phyloP scores from a whole-genome alignment of 2,113 vertebrate genomes.

The Prunella himalayana region DNA sequence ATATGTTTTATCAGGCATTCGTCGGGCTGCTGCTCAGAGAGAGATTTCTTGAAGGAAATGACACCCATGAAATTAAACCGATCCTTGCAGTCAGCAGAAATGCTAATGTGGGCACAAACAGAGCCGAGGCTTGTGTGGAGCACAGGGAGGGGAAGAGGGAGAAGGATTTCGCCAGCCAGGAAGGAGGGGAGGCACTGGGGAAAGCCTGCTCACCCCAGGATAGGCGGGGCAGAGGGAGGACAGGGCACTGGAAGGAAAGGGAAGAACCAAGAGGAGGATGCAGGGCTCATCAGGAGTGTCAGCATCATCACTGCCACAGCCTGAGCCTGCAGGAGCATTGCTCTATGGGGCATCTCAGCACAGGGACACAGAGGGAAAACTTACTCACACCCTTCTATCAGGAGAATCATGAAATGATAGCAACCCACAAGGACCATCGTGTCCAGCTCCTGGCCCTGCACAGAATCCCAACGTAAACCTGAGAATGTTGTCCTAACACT shows the following conservation, averaged over 20 bases:
- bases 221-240: neutral
- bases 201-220: neutral
- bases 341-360: neutral
- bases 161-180: neutral
- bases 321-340: neutral
- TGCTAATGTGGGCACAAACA: conserved; percentile 72
- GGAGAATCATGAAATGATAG: neutral
- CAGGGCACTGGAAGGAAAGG: neutral
- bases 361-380: neutral
- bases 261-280: neutral
- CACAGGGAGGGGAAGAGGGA: neutral
- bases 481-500: neutral
- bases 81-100: conserved; percentile 80
- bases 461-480: neutral
- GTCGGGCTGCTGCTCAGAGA: conserved; percentile 77
- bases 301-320: neutral
- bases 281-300: neutral
- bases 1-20: conserved; percentile 82
- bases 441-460: neutral
- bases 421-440: accelerated
- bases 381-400: neutral
- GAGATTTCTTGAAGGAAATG: conserved; percentile 84
- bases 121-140: neutral
- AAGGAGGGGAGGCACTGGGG: neutral
- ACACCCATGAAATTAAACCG: conserved; percentile 83